Conservation (phyloP, 2,113 vertebrate species). For the Crotophaga sulcirostris region DNA sequence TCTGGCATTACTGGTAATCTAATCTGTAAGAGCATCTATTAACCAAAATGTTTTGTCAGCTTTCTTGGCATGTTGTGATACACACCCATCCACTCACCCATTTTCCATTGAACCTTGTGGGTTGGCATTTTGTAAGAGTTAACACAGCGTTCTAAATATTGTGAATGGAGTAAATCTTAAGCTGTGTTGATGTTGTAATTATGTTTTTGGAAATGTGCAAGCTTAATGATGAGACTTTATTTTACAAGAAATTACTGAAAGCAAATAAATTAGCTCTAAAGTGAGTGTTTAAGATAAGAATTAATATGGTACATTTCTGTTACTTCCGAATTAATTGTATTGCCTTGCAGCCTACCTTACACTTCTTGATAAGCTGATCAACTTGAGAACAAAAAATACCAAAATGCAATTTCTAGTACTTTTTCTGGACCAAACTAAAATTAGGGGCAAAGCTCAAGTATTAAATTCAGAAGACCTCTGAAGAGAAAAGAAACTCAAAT, state of each 20-base stretch:
- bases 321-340: background rate
- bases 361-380: background rate
- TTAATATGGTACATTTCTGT: background rate
- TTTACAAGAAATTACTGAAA: background rate
- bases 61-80: background rate
- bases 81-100: background rate
- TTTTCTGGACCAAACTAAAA: background rate
- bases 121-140: background rate
- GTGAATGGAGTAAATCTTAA: background rate
- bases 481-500: background rate
- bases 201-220: background rate
- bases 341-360: background rate
- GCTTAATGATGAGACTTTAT: background rate
- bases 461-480: background rate
- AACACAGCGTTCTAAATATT: background rate
- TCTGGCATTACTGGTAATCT: background rate
- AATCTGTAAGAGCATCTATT: background rate
- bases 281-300: background rate
- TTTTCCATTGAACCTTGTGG: background rate
- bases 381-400: background rate
- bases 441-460: background rate
- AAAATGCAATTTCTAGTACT: background rate
- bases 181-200: background rate
- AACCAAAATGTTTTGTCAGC: background rate
- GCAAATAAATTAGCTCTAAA: background rate